Base-by-base conservation (phyloP, 1,140 invertebrate genomes). In the Penaeus vannamei region DNA sequence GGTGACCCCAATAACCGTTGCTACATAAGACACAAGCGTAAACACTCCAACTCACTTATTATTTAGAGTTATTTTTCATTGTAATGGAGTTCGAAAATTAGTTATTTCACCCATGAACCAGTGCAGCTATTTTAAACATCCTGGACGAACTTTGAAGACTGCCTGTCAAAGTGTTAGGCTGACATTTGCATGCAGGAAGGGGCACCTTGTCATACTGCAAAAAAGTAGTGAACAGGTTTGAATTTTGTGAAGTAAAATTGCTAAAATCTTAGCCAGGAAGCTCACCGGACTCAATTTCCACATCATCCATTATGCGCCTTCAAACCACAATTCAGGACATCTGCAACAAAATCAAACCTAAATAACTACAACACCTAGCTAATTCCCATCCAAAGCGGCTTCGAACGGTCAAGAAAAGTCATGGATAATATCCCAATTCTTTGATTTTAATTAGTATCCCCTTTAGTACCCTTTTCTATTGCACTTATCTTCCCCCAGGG, bases 71-170 rank as follows among this genome's bases (percentile, higher is more conserved):
- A 23, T 32, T 86, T 79, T 69, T 2, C 3, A n/a, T 59, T 86
- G 22, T 66, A 23, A 61, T 60, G 72, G 26, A 62, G 53, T 46
- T 53, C 53, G 53, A 26, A 60, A 42, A 14, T 69, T 79, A 76
- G 85, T 79, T 29, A 7, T 86, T 26, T 22, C 79, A 60, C 53
- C 85, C 14, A 46, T 86, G 46, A 86, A 86, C 10, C 17, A 79
- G 29, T 53, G 42, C 22, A 53, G 36, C 19, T 86, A 86, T 46
- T 36, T 77, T 12, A 5, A 79, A 19, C 8, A 36, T 86, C 23
- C 22, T 19, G 5, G 85, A 79, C 26, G 12, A 77, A 12, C 62
- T n/a, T 79, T 36, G 36, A 42, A n/a, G 42, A 59, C 20, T 77
- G 8, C 26, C 76, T 59, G 59, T 69, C 77, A 20, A 79, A 29